Evolutionary conservation across 2,797 vertebrate species (phyloP).

Genomic region (Avahi laniger): DNA sequence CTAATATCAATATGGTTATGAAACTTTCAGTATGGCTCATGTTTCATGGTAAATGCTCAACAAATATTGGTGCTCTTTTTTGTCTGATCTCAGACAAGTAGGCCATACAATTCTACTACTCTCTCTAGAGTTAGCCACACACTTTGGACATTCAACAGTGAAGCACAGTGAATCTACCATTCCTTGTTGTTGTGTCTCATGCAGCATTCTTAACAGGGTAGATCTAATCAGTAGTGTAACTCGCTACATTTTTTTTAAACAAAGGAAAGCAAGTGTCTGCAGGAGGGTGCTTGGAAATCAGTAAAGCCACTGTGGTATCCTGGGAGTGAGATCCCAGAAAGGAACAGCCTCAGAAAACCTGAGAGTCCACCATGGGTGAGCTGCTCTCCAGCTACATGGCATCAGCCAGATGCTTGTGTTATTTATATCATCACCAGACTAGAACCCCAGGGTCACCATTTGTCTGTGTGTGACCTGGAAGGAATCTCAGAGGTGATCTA

Average conservation of each 20-base stretch:
- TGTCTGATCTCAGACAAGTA: background rate
- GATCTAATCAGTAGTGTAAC: background rate
- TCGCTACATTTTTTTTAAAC: background rate
- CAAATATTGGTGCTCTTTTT: background rate
- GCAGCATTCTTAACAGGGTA: background rate
- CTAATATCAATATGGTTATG: background rate
- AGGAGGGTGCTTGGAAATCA: background rate
- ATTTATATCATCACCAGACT: background rate
- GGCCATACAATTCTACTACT: background rate
- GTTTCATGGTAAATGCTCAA: background rate
- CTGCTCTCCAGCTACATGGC: background rate
- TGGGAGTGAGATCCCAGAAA: background rate
- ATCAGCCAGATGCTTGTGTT: background rate
- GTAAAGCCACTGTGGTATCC: background rate
- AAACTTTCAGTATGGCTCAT: background rate
- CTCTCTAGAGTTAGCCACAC: background rate
- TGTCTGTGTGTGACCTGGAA: background rate
- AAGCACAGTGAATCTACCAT: background rate
- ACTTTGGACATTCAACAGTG: background rate
- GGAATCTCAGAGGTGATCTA: background rate
- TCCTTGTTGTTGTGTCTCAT: background rate
- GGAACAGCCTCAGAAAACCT: background rate
- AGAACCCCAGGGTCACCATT: background rate
- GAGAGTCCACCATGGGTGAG: accelerated
- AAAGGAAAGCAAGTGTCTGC: background rate